Base-by-base conservation (phyloP, 2,888 invertebrate species). In the Lasioglossum pauxillum region DNA sequence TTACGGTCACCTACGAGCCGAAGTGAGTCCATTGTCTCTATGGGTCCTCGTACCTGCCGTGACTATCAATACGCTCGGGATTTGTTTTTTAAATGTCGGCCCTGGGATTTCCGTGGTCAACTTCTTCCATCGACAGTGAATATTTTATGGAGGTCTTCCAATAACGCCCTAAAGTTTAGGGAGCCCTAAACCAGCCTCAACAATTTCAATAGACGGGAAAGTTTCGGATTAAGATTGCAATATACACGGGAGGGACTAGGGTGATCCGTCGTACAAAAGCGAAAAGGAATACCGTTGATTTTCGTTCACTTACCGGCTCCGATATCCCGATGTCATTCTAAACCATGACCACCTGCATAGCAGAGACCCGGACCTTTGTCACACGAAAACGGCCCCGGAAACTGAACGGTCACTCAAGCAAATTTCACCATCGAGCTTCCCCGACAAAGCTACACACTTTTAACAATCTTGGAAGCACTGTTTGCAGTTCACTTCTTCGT, bases 291-390 rank as follows among this genome's bases (percentile, higher is more conserved):
- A 41, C 5, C 71, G 71, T 71, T 38, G 71, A 41, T 41, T 41
- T 38, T 44, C 12, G 49, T 73, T 46, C 71, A 91, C 91, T 91
- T 86, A 91, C 91, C 91, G 86, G 76, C 75, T 57, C 72, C 67
- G 44, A 74, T 83, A 80, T 84, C 83, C 84, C 74, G 77, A 80
- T 87, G 80, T 77, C 91, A 91, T 92, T 79, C 84, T 90, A 90
- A 84, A 19, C 49, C 82, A 82, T 69, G 19, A 23, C 75, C 82
- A 44, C 19, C 69, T 60, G 35, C 27, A 38, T 19, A 44, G 53
- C 74, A 0, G 16, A 35, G 19, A 44, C 14, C 3, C 69, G 57
- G 57, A 57, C 19, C 64, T 64, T 64, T 31, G 64, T 64, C 64
- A 31, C 64, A 31, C n/a, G n/a, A 57, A n/a, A 67, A 73, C n/a